Evolutionary conservation across 1,140 invertebrate genomes (phyloP), one percentile per base, ranked within the genome.

Genomic region (Papilio dardanus): DNA sequence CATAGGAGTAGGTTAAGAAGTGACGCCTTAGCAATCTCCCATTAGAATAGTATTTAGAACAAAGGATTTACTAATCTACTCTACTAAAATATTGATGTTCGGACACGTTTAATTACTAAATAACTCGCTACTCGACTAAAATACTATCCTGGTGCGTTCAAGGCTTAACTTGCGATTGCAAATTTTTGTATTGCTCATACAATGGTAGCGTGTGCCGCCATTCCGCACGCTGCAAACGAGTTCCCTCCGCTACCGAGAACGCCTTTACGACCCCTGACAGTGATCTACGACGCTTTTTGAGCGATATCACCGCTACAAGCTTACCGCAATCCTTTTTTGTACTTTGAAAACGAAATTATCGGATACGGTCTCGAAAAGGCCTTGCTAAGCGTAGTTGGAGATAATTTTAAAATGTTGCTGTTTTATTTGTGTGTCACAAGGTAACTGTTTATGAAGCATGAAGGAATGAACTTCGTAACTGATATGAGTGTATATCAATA

Each of bases 161-260:
- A n/a, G n/a, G n/a, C n/a, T n/a, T n/a, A 14, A 62, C 7, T 14
- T 16, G 54, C 24, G 54, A 62, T 28, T 69, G 68, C 40, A 71
- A 46, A 30, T 71, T 46, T 21, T 46, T 50, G 40, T 16, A 71
- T 16, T 46, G 37, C 69, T n/a, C n/a, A n/a, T n/a, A 50, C 30
- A 54, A 71, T 31, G 54, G 67, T 40, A 35, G 33, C 33, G 31
- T 69, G 67, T 40, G 33, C 19, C 71, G 71, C 58, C 69, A 76
- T 74, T 78, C 76, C 80, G 75, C 84, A 85, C 50, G 54, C 14
- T 83, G 78, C 80, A 80, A 89, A 91, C 88, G 74, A 66, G 88
- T 88, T 88, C 79, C 21, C 46, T 46, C 67, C 46, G 83, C 86
- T 90, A 91, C 89, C 81, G 85, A 84, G 87, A 87, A 86, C 83